A percentile compares a stretch with the other conserved stretches of the same genome.
Evolutionary conservation across 2,888 invertebrate species (phyloP).

Genomic region (Linnaemya tessellans): DNA sequence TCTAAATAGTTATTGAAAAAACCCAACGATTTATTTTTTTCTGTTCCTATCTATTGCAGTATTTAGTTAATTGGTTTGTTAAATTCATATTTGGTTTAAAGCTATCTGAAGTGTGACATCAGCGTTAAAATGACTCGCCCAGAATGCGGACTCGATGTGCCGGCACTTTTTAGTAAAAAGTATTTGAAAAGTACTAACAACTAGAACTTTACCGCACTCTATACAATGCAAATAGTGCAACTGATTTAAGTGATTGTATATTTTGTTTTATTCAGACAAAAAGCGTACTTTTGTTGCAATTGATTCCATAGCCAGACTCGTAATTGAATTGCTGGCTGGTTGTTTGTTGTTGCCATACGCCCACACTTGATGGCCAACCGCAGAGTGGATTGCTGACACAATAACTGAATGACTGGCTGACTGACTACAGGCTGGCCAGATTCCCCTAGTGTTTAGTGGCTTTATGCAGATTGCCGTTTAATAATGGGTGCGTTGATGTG

Average conservation of each 20-base stretch:
- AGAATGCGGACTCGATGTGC: slow-evolving; percentile 38
- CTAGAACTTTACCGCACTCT: not conserved
- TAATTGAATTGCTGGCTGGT: slow-evolving; percentile 52
- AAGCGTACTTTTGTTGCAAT: slow-evolving; percentile 33
- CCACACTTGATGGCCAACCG: slow-evolving; percentile 69
- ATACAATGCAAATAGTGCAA: slow-evolving; percentile 13
- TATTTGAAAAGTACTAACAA: slow-evolving; percentile 13
- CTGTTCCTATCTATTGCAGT: slow-evolving; percentile 1
- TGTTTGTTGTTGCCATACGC: slow-evolving; percentile 50
- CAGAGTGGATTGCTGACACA: slow-evolving; percentile 51
- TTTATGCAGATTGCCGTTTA: not conserved
- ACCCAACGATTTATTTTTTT: not conserved
- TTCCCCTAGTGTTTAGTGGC: not conserved
- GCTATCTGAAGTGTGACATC: slow-evolving; percentile 69
- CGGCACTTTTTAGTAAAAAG: slow-evolving; percentile 25
- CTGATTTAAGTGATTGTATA: slow-evolving; percentile 10
- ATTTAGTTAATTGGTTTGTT: slow-evolving; percentile 45
- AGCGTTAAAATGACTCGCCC: slow-evolving; percentile 66
- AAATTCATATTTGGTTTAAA: slow-evolving; percentile 50
- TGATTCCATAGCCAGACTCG: slow-evolving; percentile 20
- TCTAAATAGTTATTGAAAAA: slow-evolving; percentile 49
- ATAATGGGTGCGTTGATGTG: slow-evolving; percentile 29
- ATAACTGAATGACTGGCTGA: slow-evolving; percentile 10
- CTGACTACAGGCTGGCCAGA: not conserved
- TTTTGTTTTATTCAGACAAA: slow-evolving; percentile 9